Evolutionary conservation across 2,797 vertebrate genomes (phyloP), one percentile per base, ranked within the genome.

Genomic region (Chelidonichthys spinosus): DNA sequence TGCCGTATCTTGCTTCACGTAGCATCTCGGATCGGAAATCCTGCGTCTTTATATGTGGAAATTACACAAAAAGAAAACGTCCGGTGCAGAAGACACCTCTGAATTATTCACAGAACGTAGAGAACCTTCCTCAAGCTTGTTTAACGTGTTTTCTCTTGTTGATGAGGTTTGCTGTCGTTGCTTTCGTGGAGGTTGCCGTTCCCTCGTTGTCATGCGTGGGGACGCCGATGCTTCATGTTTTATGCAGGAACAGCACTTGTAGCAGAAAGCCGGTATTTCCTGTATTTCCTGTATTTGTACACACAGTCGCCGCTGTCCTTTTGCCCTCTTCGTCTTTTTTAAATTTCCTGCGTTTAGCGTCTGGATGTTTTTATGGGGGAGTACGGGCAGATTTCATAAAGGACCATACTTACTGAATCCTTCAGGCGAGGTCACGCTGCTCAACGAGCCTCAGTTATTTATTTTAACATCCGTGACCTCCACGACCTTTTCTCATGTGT

Each of bases 261-360:
- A 44, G 56, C 69, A 82, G 76, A 69, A 72, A 69, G 76, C 72
- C 68, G 82, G 86, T 74, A 84, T 90, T 90, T 90, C 88, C 89
- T 85, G 83, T 66, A 44, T 88, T 68, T 60, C 88, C 89, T 85
- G 83, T 66, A 44, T 88, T 68, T 60, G 75, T 82, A 54, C 64
- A 44, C 72, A 65, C 69, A 15, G 55, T 70, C 73, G 49, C 52
- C 0, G 4, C 18, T 86, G 90, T 88, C 89, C 89, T 90, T 90
- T 88, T 86, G 88, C 85, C 82, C 87, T 70, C 25, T 25, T 25
- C 62, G 6, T 47, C 76, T 68, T 82, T 87, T 92, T 85, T 92
- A 87, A 91, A 92, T 92, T 92, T 92, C 90, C 91, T 88, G 90
- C 74, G 5, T 85, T 81, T 59, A 58, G 67, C 78, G 81, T 87